Evolutionary conservation across 2,797 vertebrate species (phyloP).

Genomic region (Sebastes iracundus): DNA sequence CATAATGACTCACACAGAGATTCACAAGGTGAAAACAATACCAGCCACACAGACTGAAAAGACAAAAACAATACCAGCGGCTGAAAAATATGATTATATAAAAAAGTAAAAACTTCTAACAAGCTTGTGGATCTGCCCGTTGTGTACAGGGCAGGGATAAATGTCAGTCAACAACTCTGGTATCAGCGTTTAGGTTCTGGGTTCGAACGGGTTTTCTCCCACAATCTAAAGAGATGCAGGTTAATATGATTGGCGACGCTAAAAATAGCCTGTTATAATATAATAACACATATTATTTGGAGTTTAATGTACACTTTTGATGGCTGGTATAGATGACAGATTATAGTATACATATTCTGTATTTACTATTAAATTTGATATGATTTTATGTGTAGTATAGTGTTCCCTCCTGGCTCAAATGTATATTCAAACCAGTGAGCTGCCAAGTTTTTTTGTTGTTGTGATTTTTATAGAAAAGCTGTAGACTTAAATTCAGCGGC

Average conservation of each 20-base stretch:
- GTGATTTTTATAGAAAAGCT: not conserved
- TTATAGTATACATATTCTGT: not conserved
- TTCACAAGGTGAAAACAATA: not conserved
- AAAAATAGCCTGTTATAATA: not conserved
- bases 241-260: not conserved
- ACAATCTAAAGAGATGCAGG: not conserved
- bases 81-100: not conserved
- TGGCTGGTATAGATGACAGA: not conserved
- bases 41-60: not conserved
- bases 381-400: not conserved
- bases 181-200: not conserved
- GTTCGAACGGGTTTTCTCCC: not conserved
- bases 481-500: not conserved
- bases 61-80: not conserved
- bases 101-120: not conserved
- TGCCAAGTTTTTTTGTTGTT: not conserved
- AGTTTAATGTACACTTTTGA: not conserved
- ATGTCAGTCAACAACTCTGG: not conserved
- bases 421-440: not conserved
- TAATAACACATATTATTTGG: not conserved
- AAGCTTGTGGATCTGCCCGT: not conserved
- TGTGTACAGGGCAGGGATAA: not conserved
- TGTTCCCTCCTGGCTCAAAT: not conserved
- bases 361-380: not conserved
- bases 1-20: not conserved